A percentile compares a stretch with the other conserved stretches of the same genome.
Evolutionary conservation across 2,113 vertebrate species (phyloP).

Genomic region (Tamias sibiricus): DNA sequence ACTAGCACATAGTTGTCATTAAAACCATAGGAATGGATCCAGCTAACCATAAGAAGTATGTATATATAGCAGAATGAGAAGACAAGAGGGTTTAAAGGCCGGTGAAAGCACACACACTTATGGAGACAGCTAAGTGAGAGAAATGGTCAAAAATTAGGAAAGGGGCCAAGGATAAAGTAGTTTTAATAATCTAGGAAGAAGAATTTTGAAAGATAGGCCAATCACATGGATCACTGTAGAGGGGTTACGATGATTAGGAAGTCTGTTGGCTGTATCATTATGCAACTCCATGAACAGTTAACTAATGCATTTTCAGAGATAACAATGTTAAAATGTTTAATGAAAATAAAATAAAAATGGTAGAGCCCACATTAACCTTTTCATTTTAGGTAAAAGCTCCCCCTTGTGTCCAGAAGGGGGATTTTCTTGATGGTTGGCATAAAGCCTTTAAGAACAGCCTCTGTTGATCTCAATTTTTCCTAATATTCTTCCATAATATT

Average conservation of each 20-base stretch:
- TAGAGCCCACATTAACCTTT: slow-evolving; percentile 4
- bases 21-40: not conserved
- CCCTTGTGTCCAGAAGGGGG: slow-evolving; percentile 72
- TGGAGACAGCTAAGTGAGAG: not conserved
- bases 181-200: not conserved
- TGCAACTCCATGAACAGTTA: not conserved
- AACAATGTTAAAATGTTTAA: slow-evolving; percentile 21
- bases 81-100: not conserved
- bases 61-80: slow-evolving; percentile 2
- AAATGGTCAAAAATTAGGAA: not conserved
- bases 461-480: not conserved
- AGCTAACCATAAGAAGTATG: not conserved
- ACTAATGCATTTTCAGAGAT: not conserved
- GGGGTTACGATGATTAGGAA: not conserved
- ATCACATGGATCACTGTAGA: not conserved
- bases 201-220: not conserved
- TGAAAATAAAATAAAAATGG: slow-evolving; percentile 38
- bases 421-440: slow-evolving; percentile 46
- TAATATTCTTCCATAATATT: not conserved
- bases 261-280: not conserved
- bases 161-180: not conserved
- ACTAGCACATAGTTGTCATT: not conserved
- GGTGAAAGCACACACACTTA: not conserved
- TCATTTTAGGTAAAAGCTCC: slow-evolving; percentile 78
- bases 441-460: slow-evolving; percentile 31